Conservation (phyloP, 2,797 vertebrate genomes). For the Propithecus deckenii region DNA sequence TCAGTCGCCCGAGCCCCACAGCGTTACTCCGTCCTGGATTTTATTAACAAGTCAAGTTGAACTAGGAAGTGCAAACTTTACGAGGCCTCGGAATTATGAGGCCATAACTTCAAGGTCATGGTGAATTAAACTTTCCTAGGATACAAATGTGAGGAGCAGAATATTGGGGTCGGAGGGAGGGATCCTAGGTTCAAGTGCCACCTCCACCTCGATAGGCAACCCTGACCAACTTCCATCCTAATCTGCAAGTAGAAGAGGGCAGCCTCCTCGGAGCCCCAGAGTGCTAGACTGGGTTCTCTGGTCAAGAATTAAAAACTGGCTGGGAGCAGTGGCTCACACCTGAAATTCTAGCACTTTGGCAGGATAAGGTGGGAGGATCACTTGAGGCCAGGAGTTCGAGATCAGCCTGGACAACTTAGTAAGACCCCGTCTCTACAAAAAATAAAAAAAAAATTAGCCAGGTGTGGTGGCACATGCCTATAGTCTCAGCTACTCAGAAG, state of each 20-base stretch:
- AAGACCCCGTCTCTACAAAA: not conserved
- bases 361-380: not conserved
- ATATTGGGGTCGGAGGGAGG: not conserved
- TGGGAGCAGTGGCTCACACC: not conserved
- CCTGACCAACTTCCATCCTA: not conserved
- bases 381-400: not conserved
- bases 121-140: not conserved
- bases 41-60: constrained; percentile 18
- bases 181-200: not conserved
- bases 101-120: constrained; percentile 22
- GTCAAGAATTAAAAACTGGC: not conserved
- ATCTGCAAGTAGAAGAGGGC: not conserved
- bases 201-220: not conserved
- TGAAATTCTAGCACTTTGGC: not conserved
- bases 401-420: not conserved
- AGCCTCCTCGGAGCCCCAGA: not conserved
- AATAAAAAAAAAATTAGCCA: not conserved
- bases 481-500: not conserved
- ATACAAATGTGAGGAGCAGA: not conserved
- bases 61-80: constrained; percentile 51
- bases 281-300: not conserved
- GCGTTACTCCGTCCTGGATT: not conserved
- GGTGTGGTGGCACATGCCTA: not conserved
- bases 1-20: not conserved
- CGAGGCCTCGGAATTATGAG: constrained; percentile 38